phyloP scores from a whole-genome alignment of 2,888 invertebrate species.

The Apamea sordens region DNA sequence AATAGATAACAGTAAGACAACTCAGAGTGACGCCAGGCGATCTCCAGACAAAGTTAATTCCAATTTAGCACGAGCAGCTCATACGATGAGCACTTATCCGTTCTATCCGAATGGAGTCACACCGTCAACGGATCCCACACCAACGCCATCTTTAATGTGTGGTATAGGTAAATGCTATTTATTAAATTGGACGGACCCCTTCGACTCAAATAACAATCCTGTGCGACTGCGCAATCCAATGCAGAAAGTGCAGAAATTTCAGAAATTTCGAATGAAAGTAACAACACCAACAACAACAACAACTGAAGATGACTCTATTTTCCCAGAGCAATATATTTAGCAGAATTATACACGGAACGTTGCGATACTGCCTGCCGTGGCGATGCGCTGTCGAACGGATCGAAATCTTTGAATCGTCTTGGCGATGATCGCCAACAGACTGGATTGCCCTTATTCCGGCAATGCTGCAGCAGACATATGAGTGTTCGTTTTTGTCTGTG shows the following conservation, averaged over 20 bases:
- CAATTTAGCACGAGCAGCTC: not conserved
- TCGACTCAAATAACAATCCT: not conserved
- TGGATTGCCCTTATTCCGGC: too few relatives aligned
- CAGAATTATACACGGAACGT: not conserved
- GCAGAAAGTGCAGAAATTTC: not conserved
- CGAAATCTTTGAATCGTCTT: not conserved
- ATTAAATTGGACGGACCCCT: constrained; percentile 20
- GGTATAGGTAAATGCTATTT: constrained; percentile 33
- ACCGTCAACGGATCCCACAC: not conserved
- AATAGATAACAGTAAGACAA: not conserved
- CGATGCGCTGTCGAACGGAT: not conserved
- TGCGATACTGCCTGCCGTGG: not conserved
- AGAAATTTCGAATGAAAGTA: not conserved
- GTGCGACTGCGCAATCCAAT: not conserved
- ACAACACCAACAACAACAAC: not conserved
- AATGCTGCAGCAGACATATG: too few relatives aligned
- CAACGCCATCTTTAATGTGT: constrained; percentile 3
- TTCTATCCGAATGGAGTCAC: constrained; percentile 27
- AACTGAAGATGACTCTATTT: constrained; percentile 13
- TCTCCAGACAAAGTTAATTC: too few relatives aligned
- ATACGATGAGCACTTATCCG: constrained; percentile 40
- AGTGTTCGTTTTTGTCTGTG: too few relatives aligned
- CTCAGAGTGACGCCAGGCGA: not conserved
- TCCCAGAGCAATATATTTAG: constrained; percentile 27
- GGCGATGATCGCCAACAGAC: too few relatives aligned